Conservation (phyloP, 2,113 vertebrate genomes). For the Charina bottae region DNA sequence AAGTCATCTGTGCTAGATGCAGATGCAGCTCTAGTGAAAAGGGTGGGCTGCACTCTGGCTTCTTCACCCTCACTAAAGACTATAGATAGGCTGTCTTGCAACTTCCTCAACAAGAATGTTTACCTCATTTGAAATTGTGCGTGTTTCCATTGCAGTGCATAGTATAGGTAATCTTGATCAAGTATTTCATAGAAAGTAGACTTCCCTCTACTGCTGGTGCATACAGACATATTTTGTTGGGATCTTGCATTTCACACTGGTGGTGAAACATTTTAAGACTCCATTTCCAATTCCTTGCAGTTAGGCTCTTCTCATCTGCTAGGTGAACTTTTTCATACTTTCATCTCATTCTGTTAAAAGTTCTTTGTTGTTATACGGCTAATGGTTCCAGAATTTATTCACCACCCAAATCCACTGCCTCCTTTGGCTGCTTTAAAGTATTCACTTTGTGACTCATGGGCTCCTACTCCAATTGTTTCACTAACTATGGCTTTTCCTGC, state of each 20-base stretch:
- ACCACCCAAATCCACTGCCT: neutral
- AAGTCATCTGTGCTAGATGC: neutral
- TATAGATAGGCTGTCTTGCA: neutral
- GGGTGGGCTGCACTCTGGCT: neutral
- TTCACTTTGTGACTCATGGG: neutral
- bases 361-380: neutral
- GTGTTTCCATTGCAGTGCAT: neutral
- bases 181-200: neutral
- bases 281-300: neutral
- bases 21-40: neutral
- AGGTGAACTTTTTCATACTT: neutral
- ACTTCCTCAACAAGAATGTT: neutral
- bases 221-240: neutral
- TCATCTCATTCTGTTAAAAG: neutral
- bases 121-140: neutral
- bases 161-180: neutral
- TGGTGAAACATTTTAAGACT: neutral
- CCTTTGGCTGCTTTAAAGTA: neutral
- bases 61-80: too few relatives aligned
- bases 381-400: neutral
- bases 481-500: neutral
- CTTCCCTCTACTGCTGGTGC: neutral
- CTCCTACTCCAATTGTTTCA: neutral
- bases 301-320: neutral
- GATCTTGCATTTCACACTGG: neutral